These are phyloP conservation scores for Aurelia sp. DNA, from an alignment of 30 jellyfish, hydroid and myxozoan genomes.

Conservation along the genomic window DNA sequence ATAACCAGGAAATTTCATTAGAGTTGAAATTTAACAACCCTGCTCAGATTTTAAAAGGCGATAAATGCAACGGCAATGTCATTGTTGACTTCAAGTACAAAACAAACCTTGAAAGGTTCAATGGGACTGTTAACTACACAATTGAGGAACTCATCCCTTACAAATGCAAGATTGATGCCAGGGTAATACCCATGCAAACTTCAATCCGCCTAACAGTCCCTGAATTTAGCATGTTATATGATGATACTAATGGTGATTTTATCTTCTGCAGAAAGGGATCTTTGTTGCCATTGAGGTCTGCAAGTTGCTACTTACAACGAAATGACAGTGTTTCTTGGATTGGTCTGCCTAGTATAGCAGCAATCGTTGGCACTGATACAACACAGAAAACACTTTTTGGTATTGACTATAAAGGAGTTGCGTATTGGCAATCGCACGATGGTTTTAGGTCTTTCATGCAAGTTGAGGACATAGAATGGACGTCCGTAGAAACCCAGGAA, in stretches of 20 bases:
- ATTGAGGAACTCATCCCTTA: neutral
- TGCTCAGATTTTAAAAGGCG: neutral
- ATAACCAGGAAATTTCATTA: neutral
- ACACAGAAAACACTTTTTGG: conserved; percentile 19
- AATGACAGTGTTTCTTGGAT: neutral
- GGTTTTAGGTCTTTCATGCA: neutral
- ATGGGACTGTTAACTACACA: neutral
- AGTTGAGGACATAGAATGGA: conserved; percentile 22
- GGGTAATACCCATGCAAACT: neutral
- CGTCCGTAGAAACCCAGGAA: conserved; percentile 5
- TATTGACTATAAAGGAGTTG: neutral
- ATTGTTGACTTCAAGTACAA: conserved; percentile 14
- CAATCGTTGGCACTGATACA: conserved; percentile 26
- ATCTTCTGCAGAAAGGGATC: conserved; percentile 4
- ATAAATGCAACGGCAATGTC: conserved; percentile 2
- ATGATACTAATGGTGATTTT: conserved; percentile 18
- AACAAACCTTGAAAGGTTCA: conserved; percentile 2
- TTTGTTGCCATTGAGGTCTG: neutral
- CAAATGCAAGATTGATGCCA: conserved; percentile 12
- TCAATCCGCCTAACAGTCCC: neutral
- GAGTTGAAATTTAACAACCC: conserved; percentile 18
- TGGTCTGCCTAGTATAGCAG: conserved; percentile 8
- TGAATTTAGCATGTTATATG: conserved; percentile 35
- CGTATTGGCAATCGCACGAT: neutral
- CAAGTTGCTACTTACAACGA: conserved; percentile 3